Evolutionary conservation across 2,888 invertebrate genomes (phyloP), one percentile per base, ranked within the genome.

Genomic region (Cataglyphis livida): DNA sequence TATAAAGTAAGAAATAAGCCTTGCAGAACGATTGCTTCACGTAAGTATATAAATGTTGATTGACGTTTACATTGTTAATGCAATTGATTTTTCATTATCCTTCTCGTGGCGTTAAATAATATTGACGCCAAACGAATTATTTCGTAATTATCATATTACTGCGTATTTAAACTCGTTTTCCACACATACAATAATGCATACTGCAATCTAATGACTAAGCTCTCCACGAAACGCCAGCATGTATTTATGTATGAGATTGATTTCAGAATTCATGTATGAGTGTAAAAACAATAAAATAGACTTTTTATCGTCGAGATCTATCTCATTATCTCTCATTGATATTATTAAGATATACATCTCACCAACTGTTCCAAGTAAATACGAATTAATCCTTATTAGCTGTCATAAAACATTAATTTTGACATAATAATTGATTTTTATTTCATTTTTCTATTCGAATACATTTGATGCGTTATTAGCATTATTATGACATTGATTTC

Each of bases 141-240:
- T 59, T 44, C 32, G 44, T 12, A 32, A 79, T 79, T 79, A 79
- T 73, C 57, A 59, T 70, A 12, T 79, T 74, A 74, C 35, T 79
- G 74, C 75, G 78, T 44, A 57, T 73, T 71, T 32, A 21, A 7
- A 21, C 32, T 48, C n/a, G 41, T 76, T 71, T 59, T 73, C 32
- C 41, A 10, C 28, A 9, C 21, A 15, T 4, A 64, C 10, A 10
- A n/a, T 32, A 70, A 59, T 74, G 44, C 44, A 48, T 79, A 41
- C n/a, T 44, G 25, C 78, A 32, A 12, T 59, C 57, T 59, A 48
- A 62, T 81, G 81, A 79, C 78, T 44, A 74, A 79, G 44, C 32
- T 73, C 32, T 59, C 7, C 59, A 28, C 4, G 38, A 44, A 21
- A 78, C 35, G 59, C 6, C 78, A 32, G 32, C 28, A 25, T 73